Conservation (phyloP, 2,797 vertebrate species). For the Carduelis carduelis region DNA sequence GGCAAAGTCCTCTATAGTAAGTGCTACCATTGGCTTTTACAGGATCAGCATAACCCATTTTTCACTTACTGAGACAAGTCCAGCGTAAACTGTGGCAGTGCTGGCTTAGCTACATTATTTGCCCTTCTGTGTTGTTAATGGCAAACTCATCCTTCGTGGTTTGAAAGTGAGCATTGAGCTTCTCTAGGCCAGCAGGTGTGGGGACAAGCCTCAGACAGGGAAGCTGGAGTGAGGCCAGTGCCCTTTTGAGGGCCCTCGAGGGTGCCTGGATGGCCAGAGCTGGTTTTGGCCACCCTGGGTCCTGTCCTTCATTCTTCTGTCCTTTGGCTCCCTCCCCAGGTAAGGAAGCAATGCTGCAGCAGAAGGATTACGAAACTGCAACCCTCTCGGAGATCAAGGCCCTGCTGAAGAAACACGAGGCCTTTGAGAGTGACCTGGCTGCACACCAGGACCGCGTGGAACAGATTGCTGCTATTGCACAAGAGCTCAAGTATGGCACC, state of each 20-base stretch:
- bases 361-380: constrained; percentile 91
- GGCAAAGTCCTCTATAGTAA: not conserved
- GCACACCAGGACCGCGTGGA: constrained; percentile 98
- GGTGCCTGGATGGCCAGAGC: rapidly evolving
- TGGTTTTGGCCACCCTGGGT: not conserved
- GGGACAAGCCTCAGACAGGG: not conserved
- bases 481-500: constrained; percentile 90
- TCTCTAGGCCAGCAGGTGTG: not conserved
- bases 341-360: constrained; percentile 92
- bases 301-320: constrained; percentile 17
- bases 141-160: not conserved
- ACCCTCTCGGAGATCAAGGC: constrained; percentile 96
- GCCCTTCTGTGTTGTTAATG: not conserved
- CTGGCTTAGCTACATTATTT: not conserved
- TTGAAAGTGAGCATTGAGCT: not conserved
- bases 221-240: not conserved
- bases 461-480: constrained; percentile 97
- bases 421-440: constrained; percentile 96
- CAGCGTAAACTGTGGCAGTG: not conserved
- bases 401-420: constrained; percentile 96
- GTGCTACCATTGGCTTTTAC: not conserved
- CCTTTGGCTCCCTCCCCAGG: constrained; percentile 76
- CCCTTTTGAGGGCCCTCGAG: not conserved
- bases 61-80: not conserved
- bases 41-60: not conserved